phyloP scores from a whole-genome alignment of 2,888 invertebrate genomes.

The Thelaira solivaga region DNA sequence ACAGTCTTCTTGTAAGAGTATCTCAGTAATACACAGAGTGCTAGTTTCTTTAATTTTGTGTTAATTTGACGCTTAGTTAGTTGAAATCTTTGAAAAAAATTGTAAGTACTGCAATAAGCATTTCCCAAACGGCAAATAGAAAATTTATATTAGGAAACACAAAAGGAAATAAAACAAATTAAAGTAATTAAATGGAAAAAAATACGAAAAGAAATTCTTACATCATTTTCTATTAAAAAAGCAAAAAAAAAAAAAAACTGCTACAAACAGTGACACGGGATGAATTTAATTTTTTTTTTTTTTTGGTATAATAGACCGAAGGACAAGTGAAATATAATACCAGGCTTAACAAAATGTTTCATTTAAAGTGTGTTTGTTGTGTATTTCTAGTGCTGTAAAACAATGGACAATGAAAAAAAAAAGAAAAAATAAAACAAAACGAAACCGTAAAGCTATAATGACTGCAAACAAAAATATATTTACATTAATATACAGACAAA shows the following conservation, averaged over 20 bases:
- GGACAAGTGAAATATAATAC: slow-evolving; percentile 2
- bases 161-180: background rate
- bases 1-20: too few species aligned
- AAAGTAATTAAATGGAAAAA: background rate
- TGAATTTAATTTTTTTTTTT: background rate
- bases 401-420: background rate
- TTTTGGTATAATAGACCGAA: too few species aligned
- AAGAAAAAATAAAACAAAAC: background rate
- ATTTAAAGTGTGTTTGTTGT: background rate
- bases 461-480: background rate
- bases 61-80: too few species aligned
- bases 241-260: background rate
- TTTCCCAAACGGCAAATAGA: too few species aligned
- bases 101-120: too few species aligned
- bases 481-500: background rate
- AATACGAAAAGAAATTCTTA: background rate
- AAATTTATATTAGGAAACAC: background rate
- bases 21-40: too few species aligned
- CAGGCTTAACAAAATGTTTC: background rate
- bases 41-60: too few species aligned
- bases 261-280: background rate
- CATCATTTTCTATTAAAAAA: background rate
- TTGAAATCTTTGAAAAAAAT: too few species aligned
- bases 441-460: background rate
- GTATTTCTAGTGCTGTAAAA: background rate